A percentile compares a stretch with the other conserved stretches of the same genome.
Conservation (phyloP, 2,888 invertebrate genomes). For the Lasioglossum lativentre region DNA sequence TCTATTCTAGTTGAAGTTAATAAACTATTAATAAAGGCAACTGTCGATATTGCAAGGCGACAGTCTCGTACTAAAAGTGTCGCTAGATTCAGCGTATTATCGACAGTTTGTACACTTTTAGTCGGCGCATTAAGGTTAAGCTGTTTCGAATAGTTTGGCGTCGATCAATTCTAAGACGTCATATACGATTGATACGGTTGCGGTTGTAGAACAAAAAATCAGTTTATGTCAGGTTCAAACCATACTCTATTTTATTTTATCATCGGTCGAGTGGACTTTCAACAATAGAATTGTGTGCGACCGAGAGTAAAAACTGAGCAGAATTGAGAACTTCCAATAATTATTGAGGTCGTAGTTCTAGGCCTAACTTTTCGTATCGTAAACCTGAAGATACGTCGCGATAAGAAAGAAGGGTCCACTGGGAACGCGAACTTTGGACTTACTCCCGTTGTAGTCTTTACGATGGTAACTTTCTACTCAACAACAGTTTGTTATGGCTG, state of each 20-base stretch:
- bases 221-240: background rate
- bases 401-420: background rate
- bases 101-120: constrained; percentile 59
- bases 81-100: constrained; percentile 53
- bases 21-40: constrained; percentile 57
- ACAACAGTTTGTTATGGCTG: background rate
- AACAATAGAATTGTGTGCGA: background rate
- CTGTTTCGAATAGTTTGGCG: constrained; percentile 31
- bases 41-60: constrained; percentile 46
- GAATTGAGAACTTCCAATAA: background rate
- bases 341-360: background rate
- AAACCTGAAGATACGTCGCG: background rate
- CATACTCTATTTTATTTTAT: background rate
- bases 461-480: background rate
- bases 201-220: background rate
- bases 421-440: background rate
- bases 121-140: constrained; percentile 51
- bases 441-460: background rate
- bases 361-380: background rate
- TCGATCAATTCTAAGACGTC: constrained; percentile 27
- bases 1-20: constrained; percentile 45
- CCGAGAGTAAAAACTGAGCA: background rate
- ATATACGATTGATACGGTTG: background rate
- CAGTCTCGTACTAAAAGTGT: constrained; percentile 53
- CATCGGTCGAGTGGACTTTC: background rate